These are phyloP conservation scores for Oxyruncus cristatus DNA, from an alignment of 2,113 vertebrate species.

Conservation along the genomic window DNA sequence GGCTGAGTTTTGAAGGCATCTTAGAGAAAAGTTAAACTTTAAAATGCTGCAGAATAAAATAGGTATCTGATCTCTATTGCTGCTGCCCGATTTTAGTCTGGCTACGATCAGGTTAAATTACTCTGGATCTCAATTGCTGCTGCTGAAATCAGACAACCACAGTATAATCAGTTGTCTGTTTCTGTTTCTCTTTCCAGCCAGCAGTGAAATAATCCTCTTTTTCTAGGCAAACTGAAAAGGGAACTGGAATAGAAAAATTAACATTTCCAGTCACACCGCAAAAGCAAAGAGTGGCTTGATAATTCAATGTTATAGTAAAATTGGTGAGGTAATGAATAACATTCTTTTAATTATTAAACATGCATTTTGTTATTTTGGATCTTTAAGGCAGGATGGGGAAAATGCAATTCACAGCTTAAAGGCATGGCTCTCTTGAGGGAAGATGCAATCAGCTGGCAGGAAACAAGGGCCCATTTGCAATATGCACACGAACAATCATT, in stretches of 20 bases:
- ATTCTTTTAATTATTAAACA: slow-evolving; percentile 74
- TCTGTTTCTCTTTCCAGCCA: background rate
- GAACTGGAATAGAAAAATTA: background rate
- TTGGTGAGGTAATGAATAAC: slow-evolving; percentile 63
- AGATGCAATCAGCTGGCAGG: slow-evolving; percentile 69
- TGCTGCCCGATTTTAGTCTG: background rate
- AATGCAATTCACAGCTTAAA: slow-evolving; percentile 56
- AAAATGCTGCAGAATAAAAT: background rate
- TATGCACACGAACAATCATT: slow-evolving; percentile 69
- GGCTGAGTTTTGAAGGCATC: background rate
- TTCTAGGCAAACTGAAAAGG: background rate
- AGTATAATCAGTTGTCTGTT: slow-evolving; percentile 14
- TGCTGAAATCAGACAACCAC: background rate
- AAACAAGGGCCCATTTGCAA: slow-evolving; percentile 65
- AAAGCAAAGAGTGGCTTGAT: slow-evolving; percentile 32
- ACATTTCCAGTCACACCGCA: background rate
- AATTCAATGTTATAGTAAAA: slow-evolving; percentile 51
- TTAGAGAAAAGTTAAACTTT: background rate
- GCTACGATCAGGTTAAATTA: slow-evolving; percentile 5
- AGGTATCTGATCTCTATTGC: background rate
- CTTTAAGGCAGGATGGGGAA: slow-evolving; percentile 19
- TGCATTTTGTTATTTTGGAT: slow-evolving; percentile 71
- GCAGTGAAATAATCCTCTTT: background rate
- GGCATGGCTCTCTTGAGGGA: slow-evolving; percentile 65
- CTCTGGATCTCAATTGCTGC: background rate